These are phyloP conservation scores for Tympanoctomys barrerae DNA, from an alignment of 2,797 vertebrate species.

Conservation along the genomic window DNA sequence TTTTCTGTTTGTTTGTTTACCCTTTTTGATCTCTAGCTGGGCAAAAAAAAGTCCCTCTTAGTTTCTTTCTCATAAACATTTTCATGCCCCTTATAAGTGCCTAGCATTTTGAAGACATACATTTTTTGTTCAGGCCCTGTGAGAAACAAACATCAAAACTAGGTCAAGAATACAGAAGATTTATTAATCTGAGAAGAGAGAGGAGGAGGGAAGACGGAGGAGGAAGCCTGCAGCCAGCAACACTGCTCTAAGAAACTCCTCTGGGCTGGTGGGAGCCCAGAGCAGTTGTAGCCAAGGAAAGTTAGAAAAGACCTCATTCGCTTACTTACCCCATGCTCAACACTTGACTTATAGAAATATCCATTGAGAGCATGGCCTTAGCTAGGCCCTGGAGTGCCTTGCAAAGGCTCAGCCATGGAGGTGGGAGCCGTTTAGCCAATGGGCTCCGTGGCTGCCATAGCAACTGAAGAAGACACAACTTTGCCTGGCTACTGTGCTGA, in stretches of 20 bases:
- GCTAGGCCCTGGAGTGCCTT: background rate
- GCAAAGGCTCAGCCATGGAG: background rate
- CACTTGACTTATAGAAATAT: background rate
- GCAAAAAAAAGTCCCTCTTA: background rate
- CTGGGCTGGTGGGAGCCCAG: no score
- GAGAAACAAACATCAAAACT: background rate
- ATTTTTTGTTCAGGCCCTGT: background rate
- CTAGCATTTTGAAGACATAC: background rate
- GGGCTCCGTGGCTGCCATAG: accelerated
- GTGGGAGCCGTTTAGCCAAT: no score
- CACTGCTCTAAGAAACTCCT: background rate
- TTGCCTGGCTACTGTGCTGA: no score
- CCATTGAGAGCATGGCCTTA: background rate
- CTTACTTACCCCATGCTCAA: no score
- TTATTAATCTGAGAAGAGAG: background rate
- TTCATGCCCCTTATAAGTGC: background rate
- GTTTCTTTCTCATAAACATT: background rate
- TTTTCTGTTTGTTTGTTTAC: no score
- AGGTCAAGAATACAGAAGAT: background rate
- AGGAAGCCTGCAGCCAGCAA: background rate
- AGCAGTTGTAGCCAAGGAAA: background rate
- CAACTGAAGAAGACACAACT: background rate
- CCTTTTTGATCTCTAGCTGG: background rate
- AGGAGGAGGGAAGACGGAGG: background rate
- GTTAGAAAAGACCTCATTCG: background rate